phyloP scores from a whole-genome alignment of 2,797 vertebrate genomes.

The Pantherophis alleghaniensis region DNA sequence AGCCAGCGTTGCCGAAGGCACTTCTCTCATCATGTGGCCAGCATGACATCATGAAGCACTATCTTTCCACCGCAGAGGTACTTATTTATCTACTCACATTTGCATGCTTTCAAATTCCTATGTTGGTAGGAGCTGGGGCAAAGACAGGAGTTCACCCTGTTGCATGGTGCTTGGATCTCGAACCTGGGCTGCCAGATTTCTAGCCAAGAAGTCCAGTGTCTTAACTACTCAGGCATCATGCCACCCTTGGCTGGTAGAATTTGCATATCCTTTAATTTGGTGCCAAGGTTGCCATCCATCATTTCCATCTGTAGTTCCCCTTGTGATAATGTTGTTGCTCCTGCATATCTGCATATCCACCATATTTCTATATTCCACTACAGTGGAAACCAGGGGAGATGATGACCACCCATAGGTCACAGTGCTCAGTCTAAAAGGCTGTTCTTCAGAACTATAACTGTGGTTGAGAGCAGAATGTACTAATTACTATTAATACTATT shows the following conservation, averaged over 20 bases:
- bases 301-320: not conserved
- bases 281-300: not conserved
- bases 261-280: not conserved
- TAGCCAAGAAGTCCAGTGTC: not conserved
- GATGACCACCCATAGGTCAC: not conserved
- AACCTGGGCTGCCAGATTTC: not conserved
- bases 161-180: not conserved
- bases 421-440: not conserved
- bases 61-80: not conserved
- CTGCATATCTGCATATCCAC: not conserved
- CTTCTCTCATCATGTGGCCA: not conserved
- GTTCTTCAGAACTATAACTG: not conserved
- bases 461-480: not conserved
- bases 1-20: not conserved
- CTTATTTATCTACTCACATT: too few relatives aligned
- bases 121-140: not conserved
- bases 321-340: not conserved
- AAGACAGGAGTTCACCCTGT: not conserved
- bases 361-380: not conserved
- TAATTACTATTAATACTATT: not conserved
- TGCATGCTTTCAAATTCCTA: not conserved
- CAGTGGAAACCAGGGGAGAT: not conserved
- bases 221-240: not conserved
- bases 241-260: not conserved
- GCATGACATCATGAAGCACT: not conserved